Evolutionary conservation across 2,797 vertebrate genomes (phyloP).

Genomic region (Trachops cirrhosus): DNA sequence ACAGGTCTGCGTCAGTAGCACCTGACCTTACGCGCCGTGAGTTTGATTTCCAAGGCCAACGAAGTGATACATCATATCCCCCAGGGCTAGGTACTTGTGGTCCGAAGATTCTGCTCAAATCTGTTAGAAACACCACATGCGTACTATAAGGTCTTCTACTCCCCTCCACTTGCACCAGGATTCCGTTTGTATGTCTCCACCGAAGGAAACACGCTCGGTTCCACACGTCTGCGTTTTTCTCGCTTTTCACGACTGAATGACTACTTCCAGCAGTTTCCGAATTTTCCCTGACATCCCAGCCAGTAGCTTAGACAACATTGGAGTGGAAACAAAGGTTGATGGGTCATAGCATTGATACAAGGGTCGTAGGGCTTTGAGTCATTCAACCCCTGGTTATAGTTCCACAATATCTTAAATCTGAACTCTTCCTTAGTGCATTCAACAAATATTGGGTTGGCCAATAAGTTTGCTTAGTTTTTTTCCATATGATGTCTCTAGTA

Average conservation of each 20-base stretch:
- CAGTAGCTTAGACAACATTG: background rate
- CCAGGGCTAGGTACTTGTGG: fast-evolving
- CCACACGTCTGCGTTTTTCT: fast-evolving
- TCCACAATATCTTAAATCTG: background rate
- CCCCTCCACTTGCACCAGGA: fast-evolving
- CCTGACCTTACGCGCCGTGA: background rate
- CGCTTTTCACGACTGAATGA: background rate
- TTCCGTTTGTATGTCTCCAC: fast-evolving
- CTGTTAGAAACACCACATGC: background rate
- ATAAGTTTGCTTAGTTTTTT: too few relatives aligned
- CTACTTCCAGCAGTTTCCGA: background rate
- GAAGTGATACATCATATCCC: fast-evolving
- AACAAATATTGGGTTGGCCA: too few relatives aligned
- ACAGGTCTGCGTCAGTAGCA: too few relatives aligned
- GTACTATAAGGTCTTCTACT: fast-evolving
- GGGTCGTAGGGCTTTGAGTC: fast-evolving
- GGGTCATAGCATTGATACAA: background rate
- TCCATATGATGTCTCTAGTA: too few relatives aligned
- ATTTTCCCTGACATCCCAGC: background rate
- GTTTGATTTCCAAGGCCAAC: background rate
- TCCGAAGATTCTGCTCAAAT: too few relatives aligned
- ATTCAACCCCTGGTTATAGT: background rate
- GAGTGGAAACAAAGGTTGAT: fast-evolving
- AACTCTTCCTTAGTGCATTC: background rate
- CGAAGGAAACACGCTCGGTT: fast-evolving